Conservation (phyloP, 1,140 invertebrate species). For the Ooceraea biroi region DNA sequence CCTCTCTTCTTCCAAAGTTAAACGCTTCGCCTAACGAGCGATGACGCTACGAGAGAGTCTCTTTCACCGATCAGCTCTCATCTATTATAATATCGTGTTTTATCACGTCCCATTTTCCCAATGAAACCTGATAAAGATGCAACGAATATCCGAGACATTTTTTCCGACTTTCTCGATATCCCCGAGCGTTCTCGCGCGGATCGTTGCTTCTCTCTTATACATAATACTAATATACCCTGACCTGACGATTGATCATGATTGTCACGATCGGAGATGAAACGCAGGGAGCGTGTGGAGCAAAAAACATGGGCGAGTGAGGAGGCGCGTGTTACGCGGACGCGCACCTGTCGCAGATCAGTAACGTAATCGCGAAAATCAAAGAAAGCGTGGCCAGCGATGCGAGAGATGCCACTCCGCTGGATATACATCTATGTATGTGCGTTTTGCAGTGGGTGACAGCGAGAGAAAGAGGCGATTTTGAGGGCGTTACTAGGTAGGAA, state of each 20-base stretch:
- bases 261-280: constrained; percentile 44
- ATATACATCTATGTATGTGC: constrained; percentile 49
- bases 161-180: too few relatives aligned
- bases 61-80: neutral
- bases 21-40: neutral
- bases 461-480: constrained; percentile 64
- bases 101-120: too few relatives aligned
- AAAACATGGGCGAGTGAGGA: constrained; percentile 45
- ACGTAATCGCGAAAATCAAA: constrained; percentile 78
- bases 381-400: constrained; percentile 67
- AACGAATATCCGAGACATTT: too few relatives aligned
- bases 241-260: neutral
- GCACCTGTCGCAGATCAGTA: constrained; percentile 71
- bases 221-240: too few relatives aligned
- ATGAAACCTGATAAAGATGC: too few relatives aligned
- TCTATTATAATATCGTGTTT: too few relatives aligned
- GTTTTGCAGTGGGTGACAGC: constrained; percentile 71
- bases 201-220: too few relatives aligned
- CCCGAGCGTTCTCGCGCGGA: too few relatives aligned
- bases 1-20: neutral
- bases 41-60: constrained; percentile 39
- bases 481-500: constrained; percentile 81
- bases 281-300: neutral
- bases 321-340: constrained; percentile 34
- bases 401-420: constrained; percentile 65